A percentile compares a stretch with the other conserved stretches of the same genome.
These are phyloP conservation scores for Tryphoninae sp. DNA, from an alignment of 2,888 invertebrate species.

Conservation along the genomic window DNA sequence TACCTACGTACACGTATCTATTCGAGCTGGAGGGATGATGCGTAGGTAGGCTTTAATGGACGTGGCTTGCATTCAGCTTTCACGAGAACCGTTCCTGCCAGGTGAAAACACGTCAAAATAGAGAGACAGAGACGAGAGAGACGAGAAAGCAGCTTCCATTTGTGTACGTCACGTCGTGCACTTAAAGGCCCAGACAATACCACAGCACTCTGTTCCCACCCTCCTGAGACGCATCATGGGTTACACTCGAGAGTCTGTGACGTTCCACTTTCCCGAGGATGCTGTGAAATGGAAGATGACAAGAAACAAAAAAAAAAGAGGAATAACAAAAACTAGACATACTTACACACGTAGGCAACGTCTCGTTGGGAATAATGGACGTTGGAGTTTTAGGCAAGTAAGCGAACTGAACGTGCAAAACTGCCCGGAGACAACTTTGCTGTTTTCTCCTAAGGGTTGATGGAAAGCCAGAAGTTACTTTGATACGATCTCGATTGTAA, in stretches of 20 bases:
- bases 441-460: not conserved
- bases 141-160: conserved; percentile 25
- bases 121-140: conserved; percentile 16
- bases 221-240: conserved; percentile 34
- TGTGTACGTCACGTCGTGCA: conserved; percentile 56
- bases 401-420: conserved; percentile 32
- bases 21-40: conserved; percentile 6
- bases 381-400: conserved; percentile 34
- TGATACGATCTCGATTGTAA: too few species aligned
- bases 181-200: conserved; percentile 62
- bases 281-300: not conserved
- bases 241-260: conserved; percentile 30
- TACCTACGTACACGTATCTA: not conserved
- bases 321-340: not conserved
- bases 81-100: conserved; percentile 31
- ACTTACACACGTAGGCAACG: not conserved
- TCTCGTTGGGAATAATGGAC: conserved; percentile 14
- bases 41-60: conserved; percentile 57
- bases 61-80: conserved; percentile 41
- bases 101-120: conserved; percentile 43
- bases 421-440: conserved; percentile 24
- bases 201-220: conserved; percentile 37
- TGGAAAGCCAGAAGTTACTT: too few species aligned
- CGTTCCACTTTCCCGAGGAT: conserved; percentile 7
- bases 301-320: not conserved